Conservation (phyloP, 2,888 invertebrate species). For the Lochmaea capreae region DNA sequence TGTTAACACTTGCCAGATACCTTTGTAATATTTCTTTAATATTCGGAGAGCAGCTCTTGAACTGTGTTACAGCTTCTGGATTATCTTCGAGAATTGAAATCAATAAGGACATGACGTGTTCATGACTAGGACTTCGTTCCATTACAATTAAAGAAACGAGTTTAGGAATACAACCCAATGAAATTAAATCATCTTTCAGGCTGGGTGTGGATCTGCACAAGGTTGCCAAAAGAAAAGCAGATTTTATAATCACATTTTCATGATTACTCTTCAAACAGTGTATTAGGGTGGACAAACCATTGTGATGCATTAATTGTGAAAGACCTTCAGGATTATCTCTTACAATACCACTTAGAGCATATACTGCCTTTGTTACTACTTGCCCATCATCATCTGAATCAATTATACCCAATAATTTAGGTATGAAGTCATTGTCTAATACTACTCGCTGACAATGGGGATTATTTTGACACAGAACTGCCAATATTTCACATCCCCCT, state of each 20-base stretch:
- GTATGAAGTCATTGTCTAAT: conserved; percentile 75
- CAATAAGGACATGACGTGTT: conserved; percentile 68
- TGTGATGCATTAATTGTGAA: conserved; percentile 71
- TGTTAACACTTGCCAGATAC: conserved; percentile 61
- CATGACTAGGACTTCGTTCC: conserved; percentile 62
- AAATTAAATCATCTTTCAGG: conserved; percentile 65
- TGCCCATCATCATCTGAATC: conserved; percentile 70
- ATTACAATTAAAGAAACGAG: conserved; percentile 54
- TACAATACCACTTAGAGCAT: conserved; percentile 81
- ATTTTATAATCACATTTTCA: conserved; percentile 75
- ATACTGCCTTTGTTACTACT: conserved; percentile 77
- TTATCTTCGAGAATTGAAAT: conserved; percentile 65
- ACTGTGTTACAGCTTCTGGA: conserved; percentile 62
- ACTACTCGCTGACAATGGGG: conserved; percentile 81
- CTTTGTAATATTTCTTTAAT: conserved; percentile 62
- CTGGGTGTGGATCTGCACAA: conserved; percentile 69
- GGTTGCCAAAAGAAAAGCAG: conserved; percentile 77
- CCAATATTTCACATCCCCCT: conserved; percentile 77
- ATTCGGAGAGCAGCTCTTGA: conserved; percentile 64
- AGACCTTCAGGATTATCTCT: conserved; percentile 74
- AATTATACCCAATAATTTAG: conserved; percentile 71
- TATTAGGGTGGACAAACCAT: conserved; percentile 73
- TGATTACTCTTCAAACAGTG: conserved; percentile 71
- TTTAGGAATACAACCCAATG: conserved; percentile 57
- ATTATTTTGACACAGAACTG: conserved; percentile 88